A percentile compares a stretch with the other conserved stretches of the same genome.
These are phyloP conservation scores for Andrena dorsata DNA, from an alignment of 2,888 invertebrate genomes.

Conservation along the genomic window DNA sequence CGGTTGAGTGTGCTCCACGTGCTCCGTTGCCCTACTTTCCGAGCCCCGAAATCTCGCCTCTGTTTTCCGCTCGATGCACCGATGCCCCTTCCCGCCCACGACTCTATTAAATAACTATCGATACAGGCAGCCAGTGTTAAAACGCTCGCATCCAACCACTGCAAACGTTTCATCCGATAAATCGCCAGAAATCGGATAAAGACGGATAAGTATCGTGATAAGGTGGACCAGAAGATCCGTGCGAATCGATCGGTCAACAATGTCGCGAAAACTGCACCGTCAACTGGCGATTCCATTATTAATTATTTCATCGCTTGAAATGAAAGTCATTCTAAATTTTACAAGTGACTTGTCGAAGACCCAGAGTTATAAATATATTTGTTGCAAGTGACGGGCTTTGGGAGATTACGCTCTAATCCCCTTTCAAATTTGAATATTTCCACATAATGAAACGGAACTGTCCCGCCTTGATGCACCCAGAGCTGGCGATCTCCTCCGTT, in stretches of 20 bases:
- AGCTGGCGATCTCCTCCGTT: too few relatives aligned
- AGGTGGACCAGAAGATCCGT: slow-evolving; percentile 3
- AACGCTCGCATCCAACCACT: background rate
- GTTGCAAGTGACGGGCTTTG: too few relatives aligned
- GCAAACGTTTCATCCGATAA: too few relatives aligned
- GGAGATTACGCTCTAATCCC: too few relatives aligned
- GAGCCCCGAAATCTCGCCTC: slow-evolving; percentile 50
- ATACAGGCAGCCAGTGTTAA: background rate
- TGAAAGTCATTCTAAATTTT: too few relatives aligned
- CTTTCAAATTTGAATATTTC: too few relatives aligned
- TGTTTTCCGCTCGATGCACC: slow-evolving; percentile 44
- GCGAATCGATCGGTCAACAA: slow-evolving; percentile 14
- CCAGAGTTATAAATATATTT: too few relatives aligned
- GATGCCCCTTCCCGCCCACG: slow-evolving; percentile 14
- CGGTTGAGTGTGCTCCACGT: slow-evolving; percentile 61
- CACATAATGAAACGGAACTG: too few relatives aligned
- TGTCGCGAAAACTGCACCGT: slow-evolving; percentile 1
- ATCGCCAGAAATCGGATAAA: too few relatives aligned
- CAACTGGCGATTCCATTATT: background rate
- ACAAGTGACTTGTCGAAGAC: too few relatives aligned
- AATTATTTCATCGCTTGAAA: too few relatives aligned
- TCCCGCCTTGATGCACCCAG: too few relatives aligned
- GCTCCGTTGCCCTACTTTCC: slow-evolving; percentile 61
- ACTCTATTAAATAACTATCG: slow-evolving; percentile 23
- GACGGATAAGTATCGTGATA: background rate